Base-by-base conservation (phyloP, 2,113 vertebrate genomes). In the Chloroceryle aenea region DNA sequence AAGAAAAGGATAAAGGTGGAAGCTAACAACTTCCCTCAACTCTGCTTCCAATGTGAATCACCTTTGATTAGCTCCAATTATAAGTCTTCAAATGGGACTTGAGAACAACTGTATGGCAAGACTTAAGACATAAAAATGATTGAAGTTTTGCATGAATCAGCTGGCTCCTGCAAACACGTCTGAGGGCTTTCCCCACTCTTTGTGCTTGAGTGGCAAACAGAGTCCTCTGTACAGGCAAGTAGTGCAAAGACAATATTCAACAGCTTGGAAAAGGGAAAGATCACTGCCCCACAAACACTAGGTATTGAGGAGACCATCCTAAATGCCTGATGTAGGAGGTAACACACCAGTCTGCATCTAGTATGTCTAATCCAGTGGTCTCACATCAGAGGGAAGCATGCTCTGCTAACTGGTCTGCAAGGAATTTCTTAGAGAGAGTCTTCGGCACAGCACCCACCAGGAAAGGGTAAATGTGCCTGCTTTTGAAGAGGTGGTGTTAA, bases 31-130 rank as follows among this genome's bases (percentile, higher is more conserved):
- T 59, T 85, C 30, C 48, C 12, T 50, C 20, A 8, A 19, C 38
- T 66, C 69, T 80, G 40, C 34, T 94, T 58, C 45, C 18, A 14
- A 61, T 5, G 10, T 85, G 64, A 43, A 47, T 68, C 64, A 73
- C 32, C 47, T 91, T 77, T 45, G 64, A 50, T 56, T 45, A 67
- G 69, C 67, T 82, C 56, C 68, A 85, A 36, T 48, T 64, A 61
- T 21, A 68, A 94, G 76, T 66, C 30, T 64, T 29, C 59, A 85
- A 87, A 62, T 7, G 56, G 64, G 52, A 88, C 71, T 94, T 75
- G 78, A 94, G 76, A 87, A 85, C 59, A 84, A 81, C 32, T 91
- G 62, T 34, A 26, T 66, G 69, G 36, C 77, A 95, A 78, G 73
- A 45, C n/a, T 56, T 27, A 89, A 89, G 87, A 85, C 42, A 89